Evolutionary conservation across 1,140 invertebrate species (phyloP), one percentile per base, ranked within the genome.

Genomic region (Nomia melanderi): DNA sequence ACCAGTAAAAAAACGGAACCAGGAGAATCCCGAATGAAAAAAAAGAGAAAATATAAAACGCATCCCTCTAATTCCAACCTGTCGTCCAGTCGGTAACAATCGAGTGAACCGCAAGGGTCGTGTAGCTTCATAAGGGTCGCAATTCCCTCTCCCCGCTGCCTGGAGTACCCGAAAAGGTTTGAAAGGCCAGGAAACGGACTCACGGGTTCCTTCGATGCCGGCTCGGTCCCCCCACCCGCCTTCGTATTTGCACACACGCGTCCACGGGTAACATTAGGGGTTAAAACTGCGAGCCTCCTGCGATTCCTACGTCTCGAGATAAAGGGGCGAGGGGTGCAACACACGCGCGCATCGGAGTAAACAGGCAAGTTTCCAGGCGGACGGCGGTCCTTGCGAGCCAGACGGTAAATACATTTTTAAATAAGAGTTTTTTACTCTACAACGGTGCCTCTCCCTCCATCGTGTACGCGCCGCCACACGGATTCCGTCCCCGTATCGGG

Each of bases 331-430:
- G 54, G 70, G 71, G 56, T 39, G 57, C 25, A n/a, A 59, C 72
- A 33, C 50, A 72, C 54, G 77, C 75, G 59, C 56, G 66, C 59
- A 4, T 59, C 71, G 79, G 76, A 77, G 86, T 86, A 87, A 79
- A 83, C 77, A 80, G 83, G 77, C 67, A 88, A 88, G 87, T 90
- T 89, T 88, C 83, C 85, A 88, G 80, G 86, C 85, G 82, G 78
- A 82, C 63, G 80, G 63, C 83, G 84, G 87, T 88, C 86, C 88
- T 89, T 88, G 86, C 81, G 83, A 87, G 86, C 82, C 89, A 89
- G 87, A 90, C 87, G 87, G 89, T 89, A 91, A 91, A 91, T 92
- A 92, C 87, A 92, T 92, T 92, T 92, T 91, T 91, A 92, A 91
- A 92, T 91, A 91, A 91, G 89, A 91, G 88, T 88, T 90, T 90